Evolutionary conservation across 2,888 invertebrate genomes (phyloP), one percentile per base, ranked within the genome.

Genomic region (Nomada ruficornis): DNA sequence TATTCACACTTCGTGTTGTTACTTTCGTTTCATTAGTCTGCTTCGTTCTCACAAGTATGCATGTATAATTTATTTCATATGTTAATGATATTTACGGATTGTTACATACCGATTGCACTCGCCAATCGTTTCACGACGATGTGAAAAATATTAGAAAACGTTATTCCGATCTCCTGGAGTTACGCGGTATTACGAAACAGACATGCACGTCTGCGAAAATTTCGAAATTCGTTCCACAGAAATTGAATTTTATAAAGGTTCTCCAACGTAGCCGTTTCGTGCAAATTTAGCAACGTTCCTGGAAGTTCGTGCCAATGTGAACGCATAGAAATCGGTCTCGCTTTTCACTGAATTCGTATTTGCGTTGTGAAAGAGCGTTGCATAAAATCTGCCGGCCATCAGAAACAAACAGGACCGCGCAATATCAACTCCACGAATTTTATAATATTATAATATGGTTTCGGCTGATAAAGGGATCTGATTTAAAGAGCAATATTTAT

Each of bases 311-410:
- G 60, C 50, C 60, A 36, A 26, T 15, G 11, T 5, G 23, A 36
- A 59, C 70, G 59, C 47, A 47, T 60, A 70, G 36, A 59, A 50
- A 29, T 68, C 73, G 54, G 29, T 9, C 36, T 20, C 18, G 13
- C 20, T 42, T 60, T 36, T 47, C 7, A 29, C 7, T 4, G 9
- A n/a, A 36, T 36, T 68, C 26, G 70, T 23, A 42, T 44, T 59
- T 60, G 36, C 60, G 60, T 60, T 20, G 60, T 1, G 44, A 44
- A 44, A 20, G 47, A 29, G 55, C 26, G 42, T 67, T 50, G 23
- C 50, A 18, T 23, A 67, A 59, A 59, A 23, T 68, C 57, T 15
- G 42, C 18, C 54, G 18, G 5, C 7, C 23, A 47, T 50, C n/a
- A n/a, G n/a, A 50, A 26, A n/a, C 64, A 73, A 57, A 54, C 57